Percentiles rank a stretch among this genome's conserved stretches.
phyloP scores from a whole-genome alignment of 2,113 vertebrate genomes.

The Psophia crepitans region DNA sequence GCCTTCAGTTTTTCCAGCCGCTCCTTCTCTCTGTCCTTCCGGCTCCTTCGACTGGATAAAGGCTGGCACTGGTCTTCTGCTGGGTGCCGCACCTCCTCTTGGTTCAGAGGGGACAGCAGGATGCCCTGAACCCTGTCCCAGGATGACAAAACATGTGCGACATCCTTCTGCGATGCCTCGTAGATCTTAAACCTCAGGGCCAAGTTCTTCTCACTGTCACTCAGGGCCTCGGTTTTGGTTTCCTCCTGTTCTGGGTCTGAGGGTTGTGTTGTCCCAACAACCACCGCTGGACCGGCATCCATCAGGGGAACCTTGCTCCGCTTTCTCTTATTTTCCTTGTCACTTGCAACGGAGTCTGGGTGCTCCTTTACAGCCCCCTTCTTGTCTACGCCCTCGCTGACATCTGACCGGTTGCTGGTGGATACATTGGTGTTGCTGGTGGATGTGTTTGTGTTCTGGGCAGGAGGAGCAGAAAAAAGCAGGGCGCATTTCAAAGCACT shows the following conservation, averaged over 20 bases:
- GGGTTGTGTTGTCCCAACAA: neutral
- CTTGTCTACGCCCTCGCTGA: neutral
- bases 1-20: constrained; percentile 45
- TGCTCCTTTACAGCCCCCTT: constrained; percentile 55
- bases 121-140: constrained; percentile 82
- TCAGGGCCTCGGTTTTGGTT: constrained; percentile 5
- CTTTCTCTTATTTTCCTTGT: constrained; percentile 55
- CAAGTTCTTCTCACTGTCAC: constrained; percentile 61
- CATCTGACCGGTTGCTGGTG: neutral
- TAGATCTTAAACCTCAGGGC: constrained; percentile 76
- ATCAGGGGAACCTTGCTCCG: neutral
- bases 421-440: neutral
- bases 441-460: neutral
- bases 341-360: constrained; percentile 12
- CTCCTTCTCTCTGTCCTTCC: constrained; percentile 68
- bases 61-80: constrained; percentile 70
- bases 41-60: constrained; percentile 63
- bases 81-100: constrained; percentile 41
- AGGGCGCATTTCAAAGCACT: neutral
- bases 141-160: constrained; percentile 68
- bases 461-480: neutral
- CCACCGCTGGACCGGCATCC: neutral
- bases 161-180: constrained; percentile 66
- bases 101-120: constrained; percentile 17
- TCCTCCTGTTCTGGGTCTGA: constrained; percentile 10